A percentile compares a stretch with the other conserved stretches of the same genome.
phyloP scores from a whole-genome alignment of 2,888 invertebrate genomes.

The Trichopoda pennipes region DNA sequence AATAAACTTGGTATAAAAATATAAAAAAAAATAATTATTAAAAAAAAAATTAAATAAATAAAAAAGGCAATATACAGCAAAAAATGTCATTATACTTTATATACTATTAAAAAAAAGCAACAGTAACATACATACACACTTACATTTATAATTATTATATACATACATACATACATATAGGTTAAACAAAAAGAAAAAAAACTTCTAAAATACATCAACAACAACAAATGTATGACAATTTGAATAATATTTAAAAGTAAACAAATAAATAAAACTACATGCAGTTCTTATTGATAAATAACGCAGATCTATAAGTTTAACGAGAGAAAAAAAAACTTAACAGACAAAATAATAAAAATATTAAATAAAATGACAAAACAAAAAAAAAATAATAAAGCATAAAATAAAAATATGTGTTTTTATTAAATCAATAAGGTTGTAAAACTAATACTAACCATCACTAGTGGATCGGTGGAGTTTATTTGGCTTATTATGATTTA shows the following conservation, averaged over 20 bases:
- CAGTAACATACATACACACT: slow-evolving; percentile 31
- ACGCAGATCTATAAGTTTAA: slow-evolving; percentile 50
- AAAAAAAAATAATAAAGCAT: slow-evolving; percentile 46
- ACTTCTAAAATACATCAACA: slow-evolving; percentile 44
- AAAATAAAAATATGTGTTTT: slow-evolving; percentile 39
- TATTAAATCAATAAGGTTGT: not conserved
- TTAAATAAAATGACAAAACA: slow-evolving; percentile 50
- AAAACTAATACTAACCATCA: too few species aligned
- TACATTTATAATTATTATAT: slow-evolving; percentile 13
- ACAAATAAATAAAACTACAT: slow-evolving; percentile 29
- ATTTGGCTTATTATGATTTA: too few species aligned
- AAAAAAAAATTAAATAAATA: not conserved
- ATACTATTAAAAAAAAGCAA: slow-evolving; percentile 21
- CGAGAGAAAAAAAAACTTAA: slow-evolving; percentile 38
- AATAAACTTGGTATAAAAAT: slow-evolving; percentile 48
- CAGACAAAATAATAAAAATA: slow-evolving; percentile 47
- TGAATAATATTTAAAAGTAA: slow-evolving; percentile 36
- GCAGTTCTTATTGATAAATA: slow-evolving; percentile 53
- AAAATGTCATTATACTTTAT: slow-evolving; percentile 49
- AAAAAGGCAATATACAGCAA: slow-evolving; percentile 33
- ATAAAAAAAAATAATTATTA: slow-evolving; percentile 3
- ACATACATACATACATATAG: slow-evolving; percentile 40
- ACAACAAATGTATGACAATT: slow-evolving; percentile 40
- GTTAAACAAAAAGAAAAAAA: slow-evolving; percentile 17
- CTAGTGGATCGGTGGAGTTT: too few species aligned